Conservation (phyloP, 2,888 invertebrate genomes). For the Pristionchus japonicus region DNA sequence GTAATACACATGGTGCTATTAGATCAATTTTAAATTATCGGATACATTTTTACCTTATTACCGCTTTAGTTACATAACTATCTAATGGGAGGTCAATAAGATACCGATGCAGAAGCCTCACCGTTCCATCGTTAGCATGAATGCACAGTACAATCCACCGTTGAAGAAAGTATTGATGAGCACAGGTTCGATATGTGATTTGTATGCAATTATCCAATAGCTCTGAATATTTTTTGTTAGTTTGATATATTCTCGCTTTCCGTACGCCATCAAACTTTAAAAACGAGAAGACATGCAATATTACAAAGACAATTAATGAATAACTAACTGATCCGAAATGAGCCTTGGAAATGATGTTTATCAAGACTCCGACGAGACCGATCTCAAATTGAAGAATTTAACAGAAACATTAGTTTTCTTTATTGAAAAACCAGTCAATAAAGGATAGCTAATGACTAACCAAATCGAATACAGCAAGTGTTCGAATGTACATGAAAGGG, state of each 20-base stretch:
- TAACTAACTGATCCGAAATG: neutral
- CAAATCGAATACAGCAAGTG: constrained; percentile 86
- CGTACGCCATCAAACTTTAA: too few relatives aligned
- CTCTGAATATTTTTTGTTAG: neutral
- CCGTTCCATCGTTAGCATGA: constrained; percentile 72
- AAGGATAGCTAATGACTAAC: constrained; percentile 77
- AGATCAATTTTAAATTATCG: too few relatives aligned
- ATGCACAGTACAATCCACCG: constrained; percentile 73
- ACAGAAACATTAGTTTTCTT: neutral
- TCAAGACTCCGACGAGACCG: neutral
- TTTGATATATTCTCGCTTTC: neutral
- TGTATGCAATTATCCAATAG: constrained; percentile 78
- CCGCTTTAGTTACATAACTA: too few relatives aligned
- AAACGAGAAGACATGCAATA: neutral
- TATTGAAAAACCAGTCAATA: constrained; percentile 66
- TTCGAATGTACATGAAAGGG: constrained; percentile 85
- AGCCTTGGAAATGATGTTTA: neutral
- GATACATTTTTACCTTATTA: too few relatives aligned
- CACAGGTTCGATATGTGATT: constrained; percentile 83
- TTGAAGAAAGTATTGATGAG: constrained; percentile 82
- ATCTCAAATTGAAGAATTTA: neutral
- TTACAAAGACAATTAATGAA: neutral
- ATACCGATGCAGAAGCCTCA: too few relatives aligned
- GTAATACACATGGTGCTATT: too few relatives aligned
- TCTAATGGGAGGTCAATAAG: too few relatives aligned